Percentiles rank a stretch among this genome's conserved stretches.
These are phyloP conservation scores for Vulpes ferrilata DNA, from an alignment of 2,113 vertebrate genomes.

Conservation along the genomic window DNA sequence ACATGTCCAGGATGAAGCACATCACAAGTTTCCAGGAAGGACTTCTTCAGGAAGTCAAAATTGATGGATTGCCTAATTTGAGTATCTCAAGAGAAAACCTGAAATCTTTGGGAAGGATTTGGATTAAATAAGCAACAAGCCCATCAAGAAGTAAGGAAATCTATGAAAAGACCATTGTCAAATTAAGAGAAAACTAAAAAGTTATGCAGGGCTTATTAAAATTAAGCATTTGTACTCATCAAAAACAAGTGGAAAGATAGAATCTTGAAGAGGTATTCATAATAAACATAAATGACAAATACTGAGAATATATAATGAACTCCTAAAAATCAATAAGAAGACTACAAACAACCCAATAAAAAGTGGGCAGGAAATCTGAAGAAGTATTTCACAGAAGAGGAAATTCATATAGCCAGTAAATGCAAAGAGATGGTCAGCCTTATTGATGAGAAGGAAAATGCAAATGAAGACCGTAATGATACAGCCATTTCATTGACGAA, in stretches of 20 bases:
- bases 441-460: background rate
- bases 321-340: constrained; percentile 8
- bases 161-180: background rate
- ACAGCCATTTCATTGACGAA: background rate
- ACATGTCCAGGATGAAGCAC: background rate
- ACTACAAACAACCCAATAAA: background rate
- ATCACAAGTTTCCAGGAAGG: background rate
- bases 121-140: constrained; percentile 3
- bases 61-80: background rate
- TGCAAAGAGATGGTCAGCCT: background rate
- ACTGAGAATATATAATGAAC: background rate
- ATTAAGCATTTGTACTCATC: background rate
- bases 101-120: background rate
- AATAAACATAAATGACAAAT: constrained; percentile 28
- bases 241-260: background rate
- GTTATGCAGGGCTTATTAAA: background rate
- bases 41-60: constrained; percentile 13
- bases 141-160: background rate
- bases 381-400: background rate
- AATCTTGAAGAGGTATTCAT: background rate
- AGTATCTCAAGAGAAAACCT: background rate
- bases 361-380: background rate
- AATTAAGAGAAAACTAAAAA: background rate
- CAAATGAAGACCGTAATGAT: background rate
- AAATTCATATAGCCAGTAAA: background rate